These are phyloP conservation scores for Ictidomys tridecemlineatus DNA, from an alignment of 2,113 vertebrate genomes.

Conservation along the genomic window DNA sequence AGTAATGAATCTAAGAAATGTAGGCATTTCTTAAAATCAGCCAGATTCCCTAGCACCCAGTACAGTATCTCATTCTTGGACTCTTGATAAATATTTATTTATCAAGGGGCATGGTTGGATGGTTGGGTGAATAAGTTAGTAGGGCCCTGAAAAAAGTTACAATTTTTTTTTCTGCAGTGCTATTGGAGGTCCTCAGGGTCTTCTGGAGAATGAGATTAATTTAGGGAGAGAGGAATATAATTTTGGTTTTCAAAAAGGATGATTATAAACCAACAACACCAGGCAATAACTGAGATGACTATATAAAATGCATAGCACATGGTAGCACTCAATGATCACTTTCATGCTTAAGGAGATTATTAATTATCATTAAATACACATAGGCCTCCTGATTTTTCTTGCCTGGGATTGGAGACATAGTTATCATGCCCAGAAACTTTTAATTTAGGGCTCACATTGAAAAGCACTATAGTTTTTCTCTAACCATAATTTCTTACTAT, in stretches of 20 bases:
- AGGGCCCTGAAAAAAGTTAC: background rate
- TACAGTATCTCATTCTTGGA: background rate
- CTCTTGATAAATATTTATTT: slow-evolving; percentile 40
- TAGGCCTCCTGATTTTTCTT: background rate
- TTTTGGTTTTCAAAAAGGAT: slow-evolving; percentile 1
- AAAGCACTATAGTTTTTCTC: background rate
- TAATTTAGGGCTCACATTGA: background rate
- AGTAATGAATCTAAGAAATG: background rate
- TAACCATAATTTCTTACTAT: background rate
- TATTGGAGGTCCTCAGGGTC: background rate
- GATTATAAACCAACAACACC: background rate
- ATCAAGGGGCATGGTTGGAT: background rate
- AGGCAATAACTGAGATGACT: background rate
- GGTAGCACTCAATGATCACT: background rate
- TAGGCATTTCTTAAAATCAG: background rate
- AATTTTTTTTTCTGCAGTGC: background rate
- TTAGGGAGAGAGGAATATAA: background rate
- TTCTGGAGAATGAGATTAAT: background rate
- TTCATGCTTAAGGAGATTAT: background rate
- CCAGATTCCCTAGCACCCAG: background rate
- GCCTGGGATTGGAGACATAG: background rate
- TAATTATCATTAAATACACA: background rate
- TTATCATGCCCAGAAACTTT: background rate
- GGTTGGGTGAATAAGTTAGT: background rate
- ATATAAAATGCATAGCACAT: background rate